Evolutionary conservation across 2,797 vertebrate genomes (phyloP), one percentile per base, ranked within the genome.

Genomic region (Triplophysa bombifrons): DNA sequence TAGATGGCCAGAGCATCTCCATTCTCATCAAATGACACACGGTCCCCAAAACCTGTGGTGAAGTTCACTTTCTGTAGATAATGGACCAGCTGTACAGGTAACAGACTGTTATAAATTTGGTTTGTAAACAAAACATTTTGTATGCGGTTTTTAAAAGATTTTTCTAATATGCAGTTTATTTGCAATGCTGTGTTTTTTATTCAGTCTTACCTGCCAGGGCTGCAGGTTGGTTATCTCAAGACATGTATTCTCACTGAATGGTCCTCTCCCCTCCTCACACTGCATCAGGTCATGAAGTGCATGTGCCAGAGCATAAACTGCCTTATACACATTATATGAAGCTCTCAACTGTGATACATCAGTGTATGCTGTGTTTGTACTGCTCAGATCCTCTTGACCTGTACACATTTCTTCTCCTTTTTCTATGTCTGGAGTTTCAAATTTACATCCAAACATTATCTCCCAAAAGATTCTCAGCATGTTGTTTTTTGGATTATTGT

Each of bases 221-320:
- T 91, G 84, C 61, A 92, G 20, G 27, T 10, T 84, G 22, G 86
- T 78, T 50, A 90, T 78, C 67, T 38, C 81, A 14, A 86, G 88
- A 88, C 92, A 93, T 83, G 86, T 86, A 46, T 86, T 13, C 8
- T 77, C 83, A 10, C 11, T 73, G 80, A 92, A 91, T 65, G 91
- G 90, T 14, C 90, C 91, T 80, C 72, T 87, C 0, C 87, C 90
- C 2, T 87, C 84, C 27, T 86, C 79, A 86, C 92, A 93, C 3
- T 12, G 79, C 61, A 91, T 61, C 65, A 92, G 75, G 22, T 90
- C 81, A 73, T 91, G 50, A 1, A 93, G 83, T 2, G 91, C 90
- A 66, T 92, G 74, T 0, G 91, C 91, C 46, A 93, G 85, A 22
- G 91, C 87, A 82, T 92, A 92, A 74, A 93, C 92, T 56, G 91